These are phyloP conservation scores for Epicampocera succincta DNA, from an alignment of 2,888 invertebrate genomes.

Conservation along the genomic window DNA sequence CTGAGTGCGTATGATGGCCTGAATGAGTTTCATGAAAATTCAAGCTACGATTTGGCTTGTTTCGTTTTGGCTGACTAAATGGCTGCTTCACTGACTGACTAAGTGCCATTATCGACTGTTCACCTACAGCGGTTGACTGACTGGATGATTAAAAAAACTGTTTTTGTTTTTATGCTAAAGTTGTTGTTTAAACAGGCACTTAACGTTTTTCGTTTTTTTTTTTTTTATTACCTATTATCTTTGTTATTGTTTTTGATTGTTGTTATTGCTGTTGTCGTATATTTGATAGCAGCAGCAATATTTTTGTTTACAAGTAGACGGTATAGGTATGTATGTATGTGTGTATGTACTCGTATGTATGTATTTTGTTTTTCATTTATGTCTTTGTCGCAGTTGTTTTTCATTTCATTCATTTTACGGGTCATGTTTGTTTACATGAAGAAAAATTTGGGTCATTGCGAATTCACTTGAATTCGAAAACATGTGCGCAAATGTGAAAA, in stretches of 20 bases:
- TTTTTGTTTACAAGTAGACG: slow-evolving; percentile 72
- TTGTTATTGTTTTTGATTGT: slow-evolving; percentile 36
- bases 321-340: slow-evolving; percentile 20
- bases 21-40: neutral
- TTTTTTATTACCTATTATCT: slow-evolving; percentile 31
- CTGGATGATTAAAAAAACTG: slow-evolving; percentile 30
- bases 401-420: slow-evolving; percentile 77
- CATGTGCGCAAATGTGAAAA: slow-evolving; percentile 59
- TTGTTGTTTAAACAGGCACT: slow-evolving; percentile 57
- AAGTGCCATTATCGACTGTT: slow-evolving; percentile 39
- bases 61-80: slow-evolving; percentile 29
- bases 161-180: slow-evolving; percentile 47
- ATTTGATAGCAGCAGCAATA: slow-evolving; percentile 49
- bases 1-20: no score
- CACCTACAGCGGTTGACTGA: slow-evolving; percentile 45
- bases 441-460: slow-evolving; percentile 79
- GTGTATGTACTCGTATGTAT: slow-evolving; percentile 70
- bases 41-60: neutral
- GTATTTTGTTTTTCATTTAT: neutral
- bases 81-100: slow-evolving; percentile 43
- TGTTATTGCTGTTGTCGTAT: slow-evolving; percentile 31
- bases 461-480: slow-evolving; percentile 73
- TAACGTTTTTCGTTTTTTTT: slow-evolving; percentile 51
- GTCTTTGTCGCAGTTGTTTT: slow-evolving; percentile 71
- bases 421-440: slow-evolving; percentile 80